phyloP scores from a whole-genome alignment of 2,113 vertebrate species.

The Pseudolaguvia tuberculata region DNA sequence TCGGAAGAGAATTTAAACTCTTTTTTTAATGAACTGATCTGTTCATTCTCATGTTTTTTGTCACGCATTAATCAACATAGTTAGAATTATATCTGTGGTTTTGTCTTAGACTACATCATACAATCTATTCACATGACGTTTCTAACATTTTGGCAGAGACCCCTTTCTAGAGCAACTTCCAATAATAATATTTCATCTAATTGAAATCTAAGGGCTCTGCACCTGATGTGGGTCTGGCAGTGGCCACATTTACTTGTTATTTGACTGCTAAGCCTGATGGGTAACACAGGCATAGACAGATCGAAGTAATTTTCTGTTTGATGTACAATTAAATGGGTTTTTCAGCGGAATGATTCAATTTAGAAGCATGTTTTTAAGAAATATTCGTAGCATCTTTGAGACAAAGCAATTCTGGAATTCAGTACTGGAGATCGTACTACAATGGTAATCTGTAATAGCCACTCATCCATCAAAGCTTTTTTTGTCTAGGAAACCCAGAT shows the following conservation, averaged over 20 bases:
- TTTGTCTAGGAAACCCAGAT: neutral
- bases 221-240: no score
- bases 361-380: neutral
- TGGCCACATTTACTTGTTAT: no score
- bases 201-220: no score
- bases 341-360: neutral
- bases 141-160: no score
- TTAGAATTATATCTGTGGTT: neutral
- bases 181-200: no score
- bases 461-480: no score
- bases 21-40: neutral
- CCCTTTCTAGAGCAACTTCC: no score
- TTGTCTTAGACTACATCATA: neutral
- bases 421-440: neutral
- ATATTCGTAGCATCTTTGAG: neutral
- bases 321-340: neutral
- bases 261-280: no score
- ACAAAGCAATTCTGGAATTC: neutral
- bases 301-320: no score
- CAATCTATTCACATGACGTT: neutral
- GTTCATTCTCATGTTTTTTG: neutral
- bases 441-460: no score
- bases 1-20: conserved; percentile 3
- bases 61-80: conserved; percentile 24
- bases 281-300: no score